These are phyloP conservation scores for Drosophila ezoana DNA, from an alignment of 2,888 invertebrate species.

Conservation along the genomic window DNA sequence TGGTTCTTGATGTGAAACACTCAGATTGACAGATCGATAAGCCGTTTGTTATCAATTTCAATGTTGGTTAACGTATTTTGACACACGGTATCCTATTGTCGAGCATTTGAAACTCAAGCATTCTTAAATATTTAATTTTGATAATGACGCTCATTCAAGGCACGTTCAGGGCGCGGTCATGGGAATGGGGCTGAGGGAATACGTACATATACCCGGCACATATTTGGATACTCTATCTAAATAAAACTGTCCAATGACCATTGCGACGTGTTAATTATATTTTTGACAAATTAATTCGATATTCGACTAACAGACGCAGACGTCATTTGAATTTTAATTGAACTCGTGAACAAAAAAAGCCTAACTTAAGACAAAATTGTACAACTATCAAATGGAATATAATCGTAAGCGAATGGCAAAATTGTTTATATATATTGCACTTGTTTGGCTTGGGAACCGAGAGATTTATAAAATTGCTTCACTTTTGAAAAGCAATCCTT, in stretches of 20 bases:
- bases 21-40: no score
- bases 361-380: background rate
- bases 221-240: slow-evolving; percentile 15
- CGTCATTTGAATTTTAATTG: slow-evolving; percentile 40
- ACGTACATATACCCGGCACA: background rate
- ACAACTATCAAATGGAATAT: background rate
- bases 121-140: slow-evolving; percentile 31
- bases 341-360: slow-evolving; percentile 19
- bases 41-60: no score
- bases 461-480: slow-evolving; percentile 9
- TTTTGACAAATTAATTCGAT: slow-evolving; percentile 61
- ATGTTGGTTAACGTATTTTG: no score
- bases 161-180: slow-evolving; percentile 40
- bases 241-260: slow-evolving; percentile 1
- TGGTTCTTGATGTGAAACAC: no score
- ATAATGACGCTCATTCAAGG: slow-evolving; percentile 38
- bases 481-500: background rate
- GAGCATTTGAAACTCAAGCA: background rate
- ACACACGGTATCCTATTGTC: slow-evolving; percentile 4
- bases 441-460: slow-evolving; percentile 1
- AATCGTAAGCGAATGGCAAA: no score
- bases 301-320: slow-evolving; percentile 28
- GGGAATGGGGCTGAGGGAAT: slow-evolving; percentile 21
- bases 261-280: slow-evolving; percentile 53
- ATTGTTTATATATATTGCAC: slow-evolving; percentile 1